Conservation (phyloP, 1,140 invertebrate species). For the Colletes latitarsis region DNA sequence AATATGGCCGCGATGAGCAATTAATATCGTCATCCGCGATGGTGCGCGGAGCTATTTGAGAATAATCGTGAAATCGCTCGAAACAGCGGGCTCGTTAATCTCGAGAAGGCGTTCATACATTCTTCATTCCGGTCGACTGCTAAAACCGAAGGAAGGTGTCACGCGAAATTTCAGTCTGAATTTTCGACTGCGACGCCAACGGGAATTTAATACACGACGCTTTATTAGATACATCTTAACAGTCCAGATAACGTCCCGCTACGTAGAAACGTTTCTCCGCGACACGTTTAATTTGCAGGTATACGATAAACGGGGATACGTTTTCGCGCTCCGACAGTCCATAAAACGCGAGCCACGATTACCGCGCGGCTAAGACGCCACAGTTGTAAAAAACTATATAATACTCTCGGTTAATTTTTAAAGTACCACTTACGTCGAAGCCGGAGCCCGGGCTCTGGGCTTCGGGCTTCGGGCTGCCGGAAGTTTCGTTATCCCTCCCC, state of each 20-base stretch:
- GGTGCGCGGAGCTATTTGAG: background rate
- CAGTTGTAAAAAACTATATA: constrained; percentile 56
- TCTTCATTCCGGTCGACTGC: background rate
- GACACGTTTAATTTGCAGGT: background rate
- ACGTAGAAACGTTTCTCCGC: background rate
- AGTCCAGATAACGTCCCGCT: background rate
- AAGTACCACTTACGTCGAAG: constrained; percentile 59
- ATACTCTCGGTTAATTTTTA: constrained; percentile 63
- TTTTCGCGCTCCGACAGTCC: constrained; percentile 31
- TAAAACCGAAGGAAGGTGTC: background rate
- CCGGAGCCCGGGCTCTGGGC: constrained; percentile 18
- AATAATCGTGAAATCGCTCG: background rate
- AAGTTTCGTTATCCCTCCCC: constrained; percentile 50
- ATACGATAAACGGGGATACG: background rate
- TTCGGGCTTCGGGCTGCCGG: constrained; percentile 23
- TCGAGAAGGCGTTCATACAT: background rate
- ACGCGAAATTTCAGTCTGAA: background rate
- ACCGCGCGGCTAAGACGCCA: constrained; percentile 35
- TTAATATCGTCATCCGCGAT: too few relatives aligned
- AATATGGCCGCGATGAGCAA: too few relatives aligned
- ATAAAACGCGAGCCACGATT: constrained; percentile 41
- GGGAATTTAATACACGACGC: constrained; percentile 1
- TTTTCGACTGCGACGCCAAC: background rate
- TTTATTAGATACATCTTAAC: constrained; percentile 14
- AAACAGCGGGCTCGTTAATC: background rate